Evolutionary conservation across 92 coral and sea anemone species (phyloP), one percentile per base, ranked within the genome.

Genomic region (Isaurus tuberculatus): DNA sequence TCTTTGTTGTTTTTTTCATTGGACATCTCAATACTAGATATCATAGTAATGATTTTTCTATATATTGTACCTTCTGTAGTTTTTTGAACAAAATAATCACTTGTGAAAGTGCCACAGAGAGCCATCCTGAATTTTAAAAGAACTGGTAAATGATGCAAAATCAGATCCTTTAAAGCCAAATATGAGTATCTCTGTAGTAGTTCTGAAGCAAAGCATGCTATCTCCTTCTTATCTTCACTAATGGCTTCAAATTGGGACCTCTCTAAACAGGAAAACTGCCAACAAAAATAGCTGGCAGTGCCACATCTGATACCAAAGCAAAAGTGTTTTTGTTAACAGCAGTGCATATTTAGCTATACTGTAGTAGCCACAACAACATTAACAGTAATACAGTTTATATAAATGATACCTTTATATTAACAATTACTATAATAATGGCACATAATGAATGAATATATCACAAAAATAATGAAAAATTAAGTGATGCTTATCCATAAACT

Each of bases 71-170:
- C 82, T 77, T 77, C 34, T 20, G 82, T 43, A 32, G 49, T n/a
- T 36, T 57, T 58, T 34, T 57, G 82, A 60, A 77, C 70, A 58
- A 77, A 77, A 23, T 77, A 77, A 34, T 77, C 82, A 58, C 69
- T 77, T 32, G 82, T 33, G 28, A 77, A 33, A 20, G 70, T 60
- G 49, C 69, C 70, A 58, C 10, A 57, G 49, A 57, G 31, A 32
- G 15, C 55, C 34, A 30, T 31, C 53, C 53, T 57, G 5, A 77
- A 25, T 22, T 28, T 22, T 22, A 42, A 13, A 16, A 77, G 51
- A 20, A 64, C 33, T 40, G 82, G 82, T 34, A 58, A 33, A 55
- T 77, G 82, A 22, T 28, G 20, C 1, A 30, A 51, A 33, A 77
- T 2, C 5, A 61, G 29, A 13, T 60, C 51, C 1, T 77, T 77